phyloP scores from a whole-genome alignment of 2,888 invertebrate species.

The Neoascia interrupta region DNA sequence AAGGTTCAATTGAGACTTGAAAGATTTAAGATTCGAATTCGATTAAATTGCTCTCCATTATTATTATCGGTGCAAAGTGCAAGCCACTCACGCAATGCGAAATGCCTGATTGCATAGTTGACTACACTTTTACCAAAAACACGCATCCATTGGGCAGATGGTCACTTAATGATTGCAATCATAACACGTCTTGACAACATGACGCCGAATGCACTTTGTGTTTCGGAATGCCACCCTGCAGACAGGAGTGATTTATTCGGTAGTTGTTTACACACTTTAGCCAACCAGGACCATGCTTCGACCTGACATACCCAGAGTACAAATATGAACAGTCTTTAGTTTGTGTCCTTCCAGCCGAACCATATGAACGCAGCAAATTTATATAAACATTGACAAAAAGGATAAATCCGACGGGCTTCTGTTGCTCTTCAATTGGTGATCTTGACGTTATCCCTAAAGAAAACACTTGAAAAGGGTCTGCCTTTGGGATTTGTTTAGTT shows the following conservation, averaged over 20 bases:
- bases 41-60: slow-evolving; percentile 25
- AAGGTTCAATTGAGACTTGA: slow-evolving; percentile 37
- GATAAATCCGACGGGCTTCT: slow-evolving; percentile 35
- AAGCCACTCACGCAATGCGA: slow-evolving; percentile 43
- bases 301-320: slow-evolving; percentile 9
- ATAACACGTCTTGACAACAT: slow-evolving; percentile 10
- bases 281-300: background rate
- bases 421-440: slow-evolving; percentile 27
- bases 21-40: slow-evolving; percentile 21
- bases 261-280: slow-evolving; percentile 48
- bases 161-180: slow-evolving; percentile 20
- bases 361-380: slow-evolving; percentile 19
- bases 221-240: slow-evolving; percentile 19
- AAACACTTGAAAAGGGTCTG: slow-evolving; percentile 42
- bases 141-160: slow-evolving; percentile 47
- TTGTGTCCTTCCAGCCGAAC: too few species aligned
- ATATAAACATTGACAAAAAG: slow-evolving; percentile 53
- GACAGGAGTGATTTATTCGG: slow-evolving; percentile 27
- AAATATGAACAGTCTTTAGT: slow-evolving; percentile 15
- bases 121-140: background rate
- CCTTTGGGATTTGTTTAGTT: slow-evolving; percentile 27
- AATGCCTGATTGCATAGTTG: slow-evolving; percentile 22
- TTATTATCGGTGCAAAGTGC: slow-evolving; percentile 2
- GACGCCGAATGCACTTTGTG: slow-evolving; percentile 51
- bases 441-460: slow-evolving; percentile 37